Percentiles rank a stretch among this genome's conserved stretches.
Evolutionary conservation across 1,140 invertebrate genomes (phyloP).

Genomic region (Lepidostoma basale): DNA sequence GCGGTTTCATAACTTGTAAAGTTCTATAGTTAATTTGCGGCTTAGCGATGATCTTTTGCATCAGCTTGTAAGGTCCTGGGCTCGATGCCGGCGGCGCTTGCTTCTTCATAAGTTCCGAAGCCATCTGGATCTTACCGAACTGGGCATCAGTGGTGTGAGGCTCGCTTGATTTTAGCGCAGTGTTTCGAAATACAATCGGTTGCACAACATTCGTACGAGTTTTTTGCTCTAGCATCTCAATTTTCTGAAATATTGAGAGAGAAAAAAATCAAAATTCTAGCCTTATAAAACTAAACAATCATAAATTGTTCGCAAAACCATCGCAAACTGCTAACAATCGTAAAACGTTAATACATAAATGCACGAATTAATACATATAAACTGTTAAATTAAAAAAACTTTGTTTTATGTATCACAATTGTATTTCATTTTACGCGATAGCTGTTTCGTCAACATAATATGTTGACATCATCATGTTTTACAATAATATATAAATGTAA

Average conservation of each 20-base stretch:
- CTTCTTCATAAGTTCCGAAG: background rate
- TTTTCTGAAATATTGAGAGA: slow-evolving; percentile 41
- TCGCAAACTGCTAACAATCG: no score
- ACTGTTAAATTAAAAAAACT: no score
- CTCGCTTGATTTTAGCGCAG: background rate
- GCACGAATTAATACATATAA: no score
- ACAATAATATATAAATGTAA: no score
- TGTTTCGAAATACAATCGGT: background rate
- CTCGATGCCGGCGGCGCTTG: background rate
- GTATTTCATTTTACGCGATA: no score
- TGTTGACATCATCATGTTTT: no score
- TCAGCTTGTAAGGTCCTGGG: slow-evolving; percentile 8
- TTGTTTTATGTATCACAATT: no score
- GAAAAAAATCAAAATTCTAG: no score
- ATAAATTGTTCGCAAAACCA: background rate
- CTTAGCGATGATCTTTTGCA: background rate
- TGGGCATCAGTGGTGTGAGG: no score
- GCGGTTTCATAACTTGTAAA: background rate
- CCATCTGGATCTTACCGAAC: background rate
- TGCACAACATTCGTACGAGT: slow-evolving; percentile 2
- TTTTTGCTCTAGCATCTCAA: slow-evolving; percentile 34
- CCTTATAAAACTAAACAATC: no score
- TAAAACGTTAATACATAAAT: no score
- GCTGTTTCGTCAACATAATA: no score
- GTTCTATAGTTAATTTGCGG: background rate